Evolutionary conservation across 2,888 invertebrate genomes (phyloP).

Genomic region (Dendrolimus pini): DNA sequence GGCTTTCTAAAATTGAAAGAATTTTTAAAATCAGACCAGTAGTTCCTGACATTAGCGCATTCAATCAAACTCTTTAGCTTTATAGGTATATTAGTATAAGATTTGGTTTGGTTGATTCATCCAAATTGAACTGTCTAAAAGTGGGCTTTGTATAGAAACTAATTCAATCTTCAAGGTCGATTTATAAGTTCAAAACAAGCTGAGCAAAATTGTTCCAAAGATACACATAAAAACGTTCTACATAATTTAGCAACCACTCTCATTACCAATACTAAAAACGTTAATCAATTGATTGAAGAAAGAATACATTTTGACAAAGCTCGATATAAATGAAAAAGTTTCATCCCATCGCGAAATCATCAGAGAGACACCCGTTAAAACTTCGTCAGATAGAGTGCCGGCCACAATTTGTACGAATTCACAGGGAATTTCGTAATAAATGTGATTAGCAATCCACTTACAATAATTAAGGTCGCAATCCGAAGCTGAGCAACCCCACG

Average conservation of each 20-base stretch:
- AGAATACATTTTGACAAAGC: neutral
- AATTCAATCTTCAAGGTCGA: too few relatives aligned
- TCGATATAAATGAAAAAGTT: neutral
- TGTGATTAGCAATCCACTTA: conserved; percentile 56
- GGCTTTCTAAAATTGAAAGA: too few relatives aligned
- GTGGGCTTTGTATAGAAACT: too few relatives aligned
- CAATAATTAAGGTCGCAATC: conserved; percentile 52
- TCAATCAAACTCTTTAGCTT: too few relatives aligned
- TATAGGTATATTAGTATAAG: too few relatives aligned
- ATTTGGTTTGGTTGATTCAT: too few relatives aligned
- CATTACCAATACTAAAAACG: neutral
- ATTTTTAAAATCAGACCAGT: too few relatives aligned
- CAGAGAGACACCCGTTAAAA: neutral
- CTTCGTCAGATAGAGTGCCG: conserved; percentile 1
- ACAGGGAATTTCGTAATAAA: conserved; percentile 32
- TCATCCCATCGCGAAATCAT: neutral
- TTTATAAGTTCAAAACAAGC: too few relatives aligned
- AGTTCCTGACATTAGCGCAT: too few relatives aligned
- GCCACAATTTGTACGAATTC: conserved; percentile 17
- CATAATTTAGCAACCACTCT: neutral
- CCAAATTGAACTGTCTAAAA: too few relatives aligned
- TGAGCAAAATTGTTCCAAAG: too few relatives aligned
- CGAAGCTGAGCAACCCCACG: conserved; percentile 36
- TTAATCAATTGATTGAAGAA: neutral
- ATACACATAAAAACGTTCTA: too few relatives aligned